Evolutionary conservation across 2,888 invertebrate species (phyloP).

Genomic region (Aphelenchoides bicaudatus): DNA sequence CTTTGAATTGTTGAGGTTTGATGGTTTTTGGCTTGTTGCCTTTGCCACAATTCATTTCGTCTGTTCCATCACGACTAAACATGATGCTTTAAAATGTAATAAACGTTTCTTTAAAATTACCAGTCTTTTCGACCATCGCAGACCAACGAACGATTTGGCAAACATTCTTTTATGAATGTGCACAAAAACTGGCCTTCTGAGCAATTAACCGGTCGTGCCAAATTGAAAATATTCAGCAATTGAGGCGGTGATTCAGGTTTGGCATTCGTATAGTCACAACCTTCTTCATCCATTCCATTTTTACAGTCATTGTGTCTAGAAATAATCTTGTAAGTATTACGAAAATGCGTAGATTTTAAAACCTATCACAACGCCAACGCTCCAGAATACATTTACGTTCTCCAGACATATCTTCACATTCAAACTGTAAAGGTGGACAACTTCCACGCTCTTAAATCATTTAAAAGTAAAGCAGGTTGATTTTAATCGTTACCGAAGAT

Average conservation of each 20-base stretch:
- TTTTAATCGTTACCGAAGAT: background rate
- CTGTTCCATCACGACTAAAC: constrained; percentile 6
- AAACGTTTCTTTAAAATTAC: no score
- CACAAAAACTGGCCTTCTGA: background rate
- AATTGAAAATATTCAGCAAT: background rate
- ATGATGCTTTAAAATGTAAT: no score
- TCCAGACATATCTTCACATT: constrained; percentile 6
- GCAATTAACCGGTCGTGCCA: background rate
- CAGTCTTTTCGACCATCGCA: constrained; percentile 1
- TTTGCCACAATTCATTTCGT: constrained; percentile 13
- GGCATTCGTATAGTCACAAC: background rate
- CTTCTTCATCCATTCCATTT: constrained; percentile 1
- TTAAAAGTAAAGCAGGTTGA: background rate
- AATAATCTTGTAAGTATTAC: background rate
- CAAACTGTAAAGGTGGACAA: constrained; percentile 5
- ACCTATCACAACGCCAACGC: background rate
- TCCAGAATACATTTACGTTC: constrained; percentile 10
- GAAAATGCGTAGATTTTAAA: background rate
- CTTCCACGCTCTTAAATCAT: constrained; percentile 6
- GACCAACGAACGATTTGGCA: background rate
- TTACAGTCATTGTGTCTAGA: background rate
- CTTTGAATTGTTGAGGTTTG: background rate
- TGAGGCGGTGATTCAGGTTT: background rate
- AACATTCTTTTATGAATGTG: background rate
- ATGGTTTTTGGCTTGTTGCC: constrained; percentile 1